Evolutionary conservation across 2,888 invertebrate genomes (phyloP).

Genomic region (Drosophila bunnanda): DNA sequence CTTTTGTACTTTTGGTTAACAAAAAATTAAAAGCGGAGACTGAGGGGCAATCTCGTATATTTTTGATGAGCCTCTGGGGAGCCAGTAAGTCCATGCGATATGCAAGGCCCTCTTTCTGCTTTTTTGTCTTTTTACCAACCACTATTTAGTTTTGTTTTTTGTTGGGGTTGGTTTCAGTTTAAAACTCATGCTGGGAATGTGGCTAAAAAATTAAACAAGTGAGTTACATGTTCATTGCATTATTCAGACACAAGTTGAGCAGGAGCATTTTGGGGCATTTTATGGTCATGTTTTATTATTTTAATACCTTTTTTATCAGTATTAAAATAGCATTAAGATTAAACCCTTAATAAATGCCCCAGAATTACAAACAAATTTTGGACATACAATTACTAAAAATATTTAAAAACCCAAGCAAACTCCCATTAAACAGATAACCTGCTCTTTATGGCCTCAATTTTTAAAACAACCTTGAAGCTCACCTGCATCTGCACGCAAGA

Average conservation of each 20-base stretch:
- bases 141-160: conserved; percentile 11
- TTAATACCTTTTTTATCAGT: background rate
- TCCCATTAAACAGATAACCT: background rate
- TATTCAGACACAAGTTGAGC: background rate
- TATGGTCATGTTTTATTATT: background rate
- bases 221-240: background rate
- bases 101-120: conserved; percentile 17
- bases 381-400: background rate
- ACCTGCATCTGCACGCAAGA: conserved; percentile 8
- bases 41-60: conserved; percentile 41
- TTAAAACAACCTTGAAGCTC: background rate
- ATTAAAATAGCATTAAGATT: background rate
- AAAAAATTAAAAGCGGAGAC: conserved; percentile 65
- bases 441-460: background rate
- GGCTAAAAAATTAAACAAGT: conserved; percentile 5
- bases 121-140: conserved; percentile 7
- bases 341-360: background rate
- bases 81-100: conserved; percentile 45
- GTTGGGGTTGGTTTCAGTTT: conserved; percentile 5
- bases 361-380: background rate
- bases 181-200: conserved; percentile 12
- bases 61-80: conserved; percentile 57
- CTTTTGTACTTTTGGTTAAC: conserved; percentile 37
- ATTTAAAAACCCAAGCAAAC: background rate
- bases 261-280: no score